These are phyloP conservation scores for Herpetotheres cachinnans DNA, from an alignment of 2,113 vertebrate species.

Conservation along the genomic window DNA sequence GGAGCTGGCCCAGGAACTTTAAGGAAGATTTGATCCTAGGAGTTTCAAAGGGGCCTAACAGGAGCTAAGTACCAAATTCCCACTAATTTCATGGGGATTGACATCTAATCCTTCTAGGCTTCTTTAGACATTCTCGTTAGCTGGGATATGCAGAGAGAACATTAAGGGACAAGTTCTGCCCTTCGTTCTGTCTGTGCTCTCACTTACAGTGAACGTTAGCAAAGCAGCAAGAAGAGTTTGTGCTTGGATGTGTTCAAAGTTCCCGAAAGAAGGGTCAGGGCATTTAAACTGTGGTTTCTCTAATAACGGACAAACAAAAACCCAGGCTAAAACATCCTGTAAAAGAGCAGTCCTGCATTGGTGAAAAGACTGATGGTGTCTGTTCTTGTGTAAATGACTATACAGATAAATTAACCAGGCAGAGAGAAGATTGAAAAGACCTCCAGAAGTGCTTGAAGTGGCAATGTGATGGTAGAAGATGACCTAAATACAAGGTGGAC, in stretches of 20 bases:
- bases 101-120: not conserved
- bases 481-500: not conserved
- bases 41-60: not conserved
- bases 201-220: not conserved
- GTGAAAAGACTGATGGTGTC: not conserved
- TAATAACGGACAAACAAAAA: not conserved
- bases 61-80: conserved; percentile 14
- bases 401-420: not conserved
- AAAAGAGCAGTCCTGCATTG: not conserved
- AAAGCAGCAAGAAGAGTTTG: not conserved
- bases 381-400: not conserved
- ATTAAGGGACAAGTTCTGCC: not conserved
- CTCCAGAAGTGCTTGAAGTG: not conserved
- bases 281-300: not conserved
- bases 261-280: not conserved
- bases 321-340: not conserved
- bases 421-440: not conserved
- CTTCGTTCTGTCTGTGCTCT: not conserved
- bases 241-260: not conserved
- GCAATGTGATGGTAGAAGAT: not conserved
- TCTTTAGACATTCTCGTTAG: not conserved
- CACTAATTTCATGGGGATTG: conserved; percentile 23
- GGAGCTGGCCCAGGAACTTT: not conserved
- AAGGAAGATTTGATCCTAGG: not conserved
- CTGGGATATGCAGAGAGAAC: not conserved